Conservation (phyloP, 2,113 vertebrate genomes). For the Cottus gobio region DNA sequence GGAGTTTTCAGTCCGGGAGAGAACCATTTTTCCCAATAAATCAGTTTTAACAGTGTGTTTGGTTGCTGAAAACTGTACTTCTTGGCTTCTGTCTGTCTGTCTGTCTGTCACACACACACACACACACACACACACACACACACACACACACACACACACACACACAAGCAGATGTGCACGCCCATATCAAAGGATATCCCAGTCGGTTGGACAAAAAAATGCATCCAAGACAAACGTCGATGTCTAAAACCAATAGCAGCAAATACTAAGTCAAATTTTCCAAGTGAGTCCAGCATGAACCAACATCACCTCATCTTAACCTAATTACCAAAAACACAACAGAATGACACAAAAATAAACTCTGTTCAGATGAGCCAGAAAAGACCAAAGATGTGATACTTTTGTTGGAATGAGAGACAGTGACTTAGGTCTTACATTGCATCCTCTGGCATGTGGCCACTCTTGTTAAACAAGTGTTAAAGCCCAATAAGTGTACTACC, state of each 20-base stretch:
- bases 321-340: slow-evolving; percentile 43
- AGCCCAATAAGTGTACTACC: slow-evolving; percentile 28
- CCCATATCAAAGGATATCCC: slow-evolving; percentile 39
- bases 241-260: slow-evolving; percentile 89
- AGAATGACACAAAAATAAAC: slow-evolving; percentile 47
- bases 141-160: slow-evolving; percentile 23
- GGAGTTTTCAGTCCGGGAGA: slow-evolving; percentile 50
- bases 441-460: slow-evolving; percentile 46
- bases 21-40: slow-evolving; percentile 8
- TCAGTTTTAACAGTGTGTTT: slow-evolving; percentile 51
- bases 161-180: slow-evolving; percentile 45
- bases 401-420: slow-evolving; percentile 59
- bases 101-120: slow-evolving; percentile 12
- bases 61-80: slow-evolving; percentile 50
- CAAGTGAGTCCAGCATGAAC: slow-evolving; percentile 72
- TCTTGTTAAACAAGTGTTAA: slow-evolving; percentile 28
- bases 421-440: slow-evolving; percentile 68
- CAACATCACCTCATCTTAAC: slow-evolving; percentile 44
- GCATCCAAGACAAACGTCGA: slow-evolving; percentile 58
- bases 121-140: slow-evolving; percentile 33
- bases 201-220: slow-evolving; percentile 59
- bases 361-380: slow-evolving; percentile 23
- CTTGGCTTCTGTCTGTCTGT: slow-evolving; percentile 54
- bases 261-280: slow-evolving; percentile 65
- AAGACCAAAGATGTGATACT: slow-evolving; percentile 16